Conservation (phyloP, 2,888 invertebrate genomes). For the Julus scandinavius region DNA sequence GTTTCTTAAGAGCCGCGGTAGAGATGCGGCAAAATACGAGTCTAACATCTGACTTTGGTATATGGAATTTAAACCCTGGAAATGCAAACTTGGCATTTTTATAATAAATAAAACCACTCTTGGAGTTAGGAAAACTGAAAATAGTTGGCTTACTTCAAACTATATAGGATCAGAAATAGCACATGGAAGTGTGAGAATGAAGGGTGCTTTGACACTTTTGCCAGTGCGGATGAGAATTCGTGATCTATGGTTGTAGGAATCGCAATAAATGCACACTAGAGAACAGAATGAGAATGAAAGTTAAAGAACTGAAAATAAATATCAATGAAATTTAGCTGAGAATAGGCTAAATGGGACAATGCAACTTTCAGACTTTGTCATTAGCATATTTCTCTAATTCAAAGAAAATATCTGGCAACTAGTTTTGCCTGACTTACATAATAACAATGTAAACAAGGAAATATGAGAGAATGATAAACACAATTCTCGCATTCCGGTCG, state of each 20-base stretch:
- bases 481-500: not conserved
- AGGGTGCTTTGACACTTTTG: not conserved
- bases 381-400: too few species aligned
- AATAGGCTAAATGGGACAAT: not conserved
- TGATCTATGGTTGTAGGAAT: not conserved
- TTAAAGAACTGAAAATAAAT: not conserved
- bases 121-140: not conserved
- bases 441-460: not conserved
- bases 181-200: not conserved
- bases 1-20: not conserved
- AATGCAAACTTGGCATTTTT: not conserved
- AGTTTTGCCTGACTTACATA: not conserved
- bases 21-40: not conserved
- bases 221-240: not conserved
- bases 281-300: slow-evolving; percentile 8
- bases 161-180: not conserved
- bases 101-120: not conserved
- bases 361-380: not conserved
- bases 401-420: not conserved
- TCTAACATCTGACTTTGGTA: not conserved
- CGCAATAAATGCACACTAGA: not conserved
- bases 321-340: not conserved
- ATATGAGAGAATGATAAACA: not conserved
- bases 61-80: not conserved
- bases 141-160: slow-evolving; percentile 6